phyloP scores from a whole-genome alignment of 2,113 vertebrate species.

The Globicephala melas region DNA sequence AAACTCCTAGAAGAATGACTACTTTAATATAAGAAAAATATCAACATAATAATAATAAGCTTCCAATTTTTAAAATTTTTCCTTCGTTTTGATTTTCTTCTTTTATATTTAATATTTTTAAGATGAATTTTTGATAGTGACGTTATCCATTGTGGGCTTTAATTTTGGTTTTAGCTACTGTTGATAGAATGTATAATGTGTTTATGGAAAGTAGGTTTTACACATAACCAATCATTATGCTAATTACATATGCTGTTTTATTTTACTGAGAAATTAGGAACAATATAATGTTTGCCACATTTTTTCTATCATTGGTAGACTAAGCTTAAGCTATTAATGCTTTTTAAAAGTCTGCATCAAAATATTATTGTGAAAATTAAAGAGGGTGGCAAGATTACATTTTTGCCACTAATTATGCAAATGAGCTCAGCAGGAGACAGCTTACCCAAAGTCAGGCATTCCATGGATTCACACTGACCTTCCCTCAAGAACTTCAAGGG shows the following conservation, averaged over 20 bases:
- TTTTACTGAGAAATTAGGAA: background rate
- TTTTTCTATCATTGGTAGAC: background rate
- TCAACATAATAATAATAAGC: background rate
- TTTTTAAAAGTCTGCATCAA: background rate
- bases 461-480: background rate
- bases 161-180: background rate
- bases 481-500: background rate
- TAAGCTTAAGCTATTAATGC: background rate
- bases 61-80: background rate
- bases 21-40: background rate
- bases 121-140: background rate
- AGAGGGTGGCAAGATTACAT: background rate
- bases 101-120: background rate
- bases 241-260: background rate
- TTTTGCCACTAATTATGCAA: conserved; percentile 1
- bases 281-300: background rate
- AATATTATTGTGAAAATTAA: conserved; percentile 26
- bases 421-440: background rate
- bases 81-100: background rate
- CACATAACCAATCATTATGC: background rate
- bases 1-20: background rate
- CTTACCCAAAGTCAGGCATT: background rate
- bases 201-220: background rate
- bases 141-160: background rate
- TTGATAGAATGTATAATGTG: background rate